Base-by-base conservation (phyloP, 64 coral and sea anemone species). In the Pocillopora verrucosa region DNA sequence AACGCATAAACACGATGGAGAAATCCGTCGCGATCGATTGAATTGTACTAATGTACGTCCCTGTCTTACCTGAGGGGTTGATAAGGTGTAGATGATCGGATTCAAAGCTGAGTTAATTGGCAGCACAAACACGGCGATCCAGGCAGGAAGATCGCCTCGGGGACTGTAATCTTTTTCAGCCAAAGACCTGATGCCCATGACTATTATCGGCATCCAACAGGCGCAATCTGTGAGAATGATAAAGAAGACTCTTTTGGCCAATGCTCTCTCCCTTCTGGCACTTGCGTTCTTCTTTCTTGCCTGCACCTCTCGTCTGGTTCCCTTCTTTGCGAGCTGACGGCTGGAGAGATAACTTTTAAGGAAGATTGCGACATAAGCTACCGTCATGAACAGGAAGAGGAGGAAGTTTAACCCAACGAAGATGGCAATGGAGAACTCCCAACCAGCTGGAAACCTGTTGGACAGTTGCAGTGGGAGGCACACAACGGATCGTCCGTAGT, bases 71-170 rank as follows among this genome's bases (percentile, higher is more conserved):
- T 82, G 11, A 17, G 56, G 79, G 35, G 58, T 82, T 14, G 79
- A 61, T 15, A 82, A 35, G 1, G 79, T 82, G 79, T 82, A 82
- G 14, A 82, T 36, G 16, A 82, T 15, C n/a, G 79, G 79, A 65
- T 82, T 82, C 13, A 82, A 20, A 13, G 79, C 58, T 60, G 79
- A 60, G 34, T 82, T 82, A 16, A 82, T 82, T 24, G 79, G 79
- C 4, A 82, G 58, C 10, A 82, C 79, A 22, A 82, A 82, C 1
- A 82, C 58, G 14, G 79, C 79, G 12, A 82, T 82, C 79, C 79
- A 82, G 16, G 36, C 79, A 20, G 74, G 34, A 4, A 76, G 35
- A 36, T 76, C 74, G 12, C 36, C 37, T 5, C 15, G 15, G 3
- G 34, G 34, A 13, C 41, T 16, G 15, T 16, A 37, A 38, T 37